These are phyloP conservation scores for Drusus annulatus DNA, from an alignment of 1,140 invertebrate genomes.

Conservation along the genomic window DNA sequence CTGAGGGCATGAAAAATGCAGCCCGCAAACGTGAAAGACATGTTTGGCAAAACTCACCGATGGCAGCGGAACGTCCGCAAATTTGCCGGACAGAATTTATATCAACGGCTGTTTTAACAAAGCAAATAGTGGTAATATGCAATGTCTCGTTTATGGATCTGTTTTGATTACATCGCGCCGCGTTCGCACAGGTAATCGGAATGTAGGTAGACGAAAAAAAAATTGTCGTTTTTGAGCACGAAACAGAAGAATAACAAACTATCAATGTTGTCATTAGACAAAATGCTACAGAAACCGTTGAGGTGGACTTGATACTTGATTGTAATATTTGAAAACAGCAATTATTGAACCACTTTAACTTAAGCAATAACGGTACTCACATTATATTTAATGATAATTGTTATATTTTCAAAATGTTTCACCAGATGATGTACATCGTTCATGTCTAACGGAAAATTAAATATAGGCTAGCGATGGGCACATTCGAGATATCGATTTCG, in stretches of 20 bases:
- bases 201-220: constrained; percentile 48
- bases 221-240: constrained; percentile 46
- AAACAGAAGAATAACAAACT: constrained; percentile 43
- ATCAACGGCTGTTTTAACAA: constrained; percentile 5
- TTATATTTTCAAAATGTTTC: too few species aligned
- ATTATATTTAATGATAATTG: too few species aligned
- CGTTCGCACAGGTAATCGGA: constrained; percentile 20
- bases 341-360: too few species aligned
- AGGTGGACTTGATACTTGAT: too few species aligned
- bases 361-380: too few species aligned
- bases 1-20: constrained; percentile 40
- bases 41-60: constrained; percentile 45
- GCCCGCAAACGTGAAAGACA: constrained; percentile 31
- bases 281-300: constrained; percentile 19
- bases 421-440: too few species aligned
- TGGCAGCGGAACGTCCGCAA: constrained; percentile 32
- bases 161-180: constrained; percentile 48
- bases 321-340: too few species aligned
- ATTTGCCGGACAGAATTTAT: not conserved
- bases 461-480: too few species aligned
- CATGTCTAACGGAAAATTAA: too few species aligned
- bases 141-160: constrained; percentile 4
- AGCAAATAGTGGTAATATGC: constrained; percentile 18
- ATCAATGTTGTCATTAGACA: constrained; percentile 41
- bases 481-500: too few species aligned